Percentiles rank a stretch among this genome's conserved stretches.
Evolutionary conservation across 1,140 invertebrate species (phyloP).

Genomic region (Ceratitis capitata): DNA sequence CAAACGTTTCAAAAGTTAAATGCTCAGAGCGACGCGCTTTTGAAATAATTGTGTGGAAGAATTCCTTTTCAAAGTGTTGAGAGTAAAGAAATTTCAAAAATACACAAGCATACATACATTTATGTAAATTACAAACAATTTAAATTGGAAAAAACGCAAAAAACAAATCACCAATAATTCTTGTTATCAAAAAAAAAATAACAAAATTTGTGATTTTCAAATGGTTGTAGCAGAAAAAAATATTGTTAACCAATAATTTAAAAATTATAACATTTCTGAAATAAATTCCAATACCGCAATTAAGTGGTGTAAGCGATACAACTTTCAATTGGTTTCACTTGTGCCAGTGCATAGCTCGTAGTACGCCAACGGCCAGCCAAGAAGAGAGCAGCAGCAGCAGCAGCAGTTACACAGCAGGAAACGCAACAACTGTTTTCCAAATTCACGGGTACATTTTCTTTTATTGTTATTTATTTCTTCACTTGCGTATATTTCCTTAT

Average conservation of each 20-base stretch:
- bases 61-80: neutral
- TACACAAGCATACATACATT: neutral
- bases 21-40: neutral
- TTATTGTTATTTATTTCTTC: neutral
- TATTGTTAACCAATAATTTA: neutral
- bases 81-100: neutral
- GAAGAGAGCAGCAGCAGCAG: too few species aligned
- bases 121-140: neutral
- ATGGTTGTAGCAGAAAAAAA: neutral
- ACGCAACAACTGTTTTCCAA: neutral
- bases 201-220: neutral
- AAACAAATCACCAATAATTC: too few species aligned
- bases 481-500: neutral
- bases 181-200: neutral
- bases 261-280: neutral
- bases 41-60: slow-evolving; percentile 18
- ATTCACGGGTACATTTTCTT: slow-evolving; percentile 28
- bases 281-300: neutral
- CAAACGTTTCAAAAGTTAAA: slow-evolving; percentile 4
- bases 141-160: neutral
- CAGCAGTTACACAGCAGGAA: neutral
- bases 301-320: neutral
- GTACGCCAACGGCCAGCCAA: neutral
- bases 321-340: neutral
- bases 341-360: neutral